Evolutionary conservation across 2,888 invertebrate species (phyloP).

Genomic region (Stegana nigrithorax): DNA sequence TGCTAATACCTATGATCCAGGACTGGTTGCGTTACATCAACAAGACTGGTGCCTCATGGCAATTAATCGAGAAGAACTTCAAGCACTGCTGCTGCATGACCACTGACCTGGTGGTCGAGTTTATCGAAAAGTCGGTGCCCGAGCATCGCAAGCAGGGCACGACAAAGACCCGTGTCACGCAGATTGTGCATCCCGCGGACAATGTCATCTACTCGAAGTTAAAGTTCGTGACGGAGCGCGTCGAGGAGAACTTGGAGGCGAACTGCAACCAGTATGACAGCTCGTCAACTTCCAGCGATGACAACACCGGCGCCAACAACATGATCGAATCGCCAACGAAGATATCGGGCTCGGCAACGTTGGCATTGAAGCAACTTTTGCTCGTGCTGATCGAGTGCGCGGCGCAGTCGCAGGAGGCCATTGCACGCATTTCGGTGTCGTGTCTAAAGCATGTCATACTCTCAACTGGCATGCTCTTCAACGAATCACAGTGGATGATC

Average conservation of each 20-base stretch:
- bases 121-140: slow-evolving; percentile 77
- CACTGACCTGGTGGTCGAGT: slow-evolving; percentile 90
- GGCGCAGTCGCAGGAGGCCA: slow-evolving; percentile 88
- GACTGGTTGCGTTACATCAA: slow-evolving; percentile 87
- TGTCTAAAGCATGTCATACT: slow-evolving; percentile 89
- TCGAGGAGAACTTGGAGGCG: slow-evolving; percentile 37
- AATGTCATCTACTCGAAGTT: slow-evolving; percentile 66
- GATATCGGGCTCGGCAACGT: slow-evolving; percentile 75
- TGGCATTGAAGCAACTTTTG: slow-evolving; percentile 87
- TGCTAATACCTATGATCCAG: slow-evolving; percentile 92
- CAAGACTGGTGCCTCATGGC: slow-evolving; percentile 79
- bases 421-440: slow-evolving; percentile 91
- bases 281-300: slow-evolving; percentile 53
- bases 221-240: slow-evolving; percentile 63
- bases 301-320: slow-evolving; percentile 61
- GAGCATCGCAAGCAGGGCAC: slow-evolving; percentile 50
- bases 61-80: slow-evolving; percentile 86
- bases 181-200: slow-evolving; percentile 66
- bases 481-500: slow-evolving; percentile 88
- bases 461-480: slow-evolving; percentile 84
- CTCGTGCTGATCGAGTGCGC: slow-evolving; percentile 90
- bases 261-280: slow-evolving; percentile 46
- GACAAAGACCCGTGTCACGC: slow-evolving; percentile 59
- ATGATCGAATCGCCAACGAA: slow-evolving; percentile 68
- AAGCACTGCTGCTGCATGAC: slow-evolving; percentile 95